Conservation (phyloP, 2,888 invertebrate genomes). For the Archips crataeganus region DNA sequence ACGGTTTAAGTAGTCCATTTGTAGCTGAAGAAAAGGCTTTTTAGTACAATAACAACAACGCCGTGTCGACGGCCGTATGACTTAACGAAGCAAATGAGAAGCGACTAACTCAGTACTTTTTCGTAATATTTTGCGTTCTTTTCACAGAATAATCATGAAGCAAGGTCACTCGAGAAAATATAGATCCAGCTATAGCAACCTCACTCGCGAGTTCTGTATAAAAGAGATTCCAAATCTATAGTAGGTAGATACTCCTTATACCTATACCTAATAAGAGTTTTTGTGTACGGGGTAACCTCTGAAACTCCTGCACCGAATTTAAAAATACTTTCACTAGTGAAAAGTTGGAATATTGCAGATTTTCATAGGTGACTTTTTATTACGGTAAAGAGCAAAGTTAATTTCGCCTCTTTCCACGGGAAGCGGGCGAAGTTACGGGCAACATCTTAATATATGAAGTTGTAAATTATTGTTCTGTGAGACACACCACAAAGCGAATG, state of each 20-base stretch:
- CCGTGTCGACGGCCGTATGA: too few relatives aligned
- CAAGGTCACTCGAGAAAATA: conserved; percentile 11
- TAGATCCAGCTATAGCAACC: conserved; percentile 6
- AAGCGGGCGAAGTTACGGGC: too few relatives aligned
- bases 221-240: not conserved
- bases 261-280: too few relatives aligned
- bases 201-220: not conserved
- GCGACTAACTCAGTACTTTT: not conserved
- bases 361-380: too few relatives aligned
- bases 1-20: not conserved
- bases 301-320: too few relatives aligned
- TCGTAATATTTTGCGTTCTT: not conserved
- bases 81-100: not conserved
- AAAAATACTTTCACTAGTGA: too few relatives aligned
- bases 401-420: too few relatives aligned
- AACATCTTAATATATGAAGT: too few relatives aligned
- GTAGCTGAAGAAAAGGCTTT: not conserved
- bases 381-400: too few relatives aligned
- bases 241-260: too few relatives aligned
- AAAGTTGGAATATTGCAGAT: too few relatives aligned
- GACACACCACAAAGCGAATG: conserved; percentile 50
- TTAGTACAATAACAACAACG: not conserved
- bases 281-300: too few relatives aligned
- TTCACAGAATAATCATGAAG: not conserved
- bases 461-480: conserved; percentile 47